phyloP scores from a whole-genome alignment of 1,140 invertebrate species.

The Nasonia longicornis region DNA sequence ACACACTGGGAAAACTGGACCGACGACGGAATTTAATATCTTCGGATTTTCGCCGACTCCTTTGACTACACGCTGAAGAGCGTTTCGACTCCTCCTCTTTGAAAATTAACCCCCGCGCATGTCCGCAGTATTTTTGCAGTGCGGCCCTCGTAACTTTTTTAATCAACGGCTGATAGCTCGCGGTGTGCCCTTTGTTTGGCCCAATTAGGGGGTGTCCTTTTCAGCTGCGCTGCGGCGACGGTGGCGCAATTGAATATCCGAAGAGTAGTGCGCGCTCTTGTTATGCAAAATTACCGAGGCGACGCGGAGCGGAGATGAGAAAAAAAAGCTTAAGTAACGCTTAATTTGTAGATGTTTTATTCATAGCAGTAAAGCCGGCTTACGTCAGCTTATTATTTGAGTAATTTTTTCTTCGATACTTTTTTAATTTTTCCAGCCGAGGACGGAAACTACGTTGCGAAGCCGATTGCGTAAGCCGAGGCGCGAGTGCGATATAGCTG shows the following conservation, averaged over 20 bases:
- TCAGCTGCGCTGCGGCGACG: background rate
- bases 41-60: background rate
- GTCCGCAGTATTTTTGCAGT: background rate
- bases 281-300: constrained; percentile 2
- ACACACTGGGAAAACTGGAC: constrained; percentile 48
- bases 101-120: background rate
- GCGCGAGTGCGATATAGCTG: no score
- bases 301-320: no score
- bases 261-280: background rate
- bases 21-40: constrained; percentile 49
- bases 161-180: constrained; percentile 15
- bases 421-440: constrained; percentile 3
- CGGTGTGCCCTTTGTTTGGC: constrained; percentile 4
- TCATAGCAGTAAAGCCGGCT: background rate
- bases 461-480: background rate
- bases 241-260: background rate
- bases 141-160: constrained; percentile 11
- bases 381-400: constrained; percentile 21
- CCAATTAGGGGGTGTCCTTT: background rate
- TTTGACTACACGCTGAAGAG: background rate
- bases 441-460: background rate
- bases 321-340: constrained; percentile 4
- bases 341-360: constrained; percentile 3
- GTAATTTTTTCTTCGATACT: background rate
- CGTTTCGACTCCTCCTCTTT: background rate